These are phyloP conservation scores for Coregonus sp. DNA, from an alignment of 2,797 vertebrate species.

Conservation along the genomic window DNA sequence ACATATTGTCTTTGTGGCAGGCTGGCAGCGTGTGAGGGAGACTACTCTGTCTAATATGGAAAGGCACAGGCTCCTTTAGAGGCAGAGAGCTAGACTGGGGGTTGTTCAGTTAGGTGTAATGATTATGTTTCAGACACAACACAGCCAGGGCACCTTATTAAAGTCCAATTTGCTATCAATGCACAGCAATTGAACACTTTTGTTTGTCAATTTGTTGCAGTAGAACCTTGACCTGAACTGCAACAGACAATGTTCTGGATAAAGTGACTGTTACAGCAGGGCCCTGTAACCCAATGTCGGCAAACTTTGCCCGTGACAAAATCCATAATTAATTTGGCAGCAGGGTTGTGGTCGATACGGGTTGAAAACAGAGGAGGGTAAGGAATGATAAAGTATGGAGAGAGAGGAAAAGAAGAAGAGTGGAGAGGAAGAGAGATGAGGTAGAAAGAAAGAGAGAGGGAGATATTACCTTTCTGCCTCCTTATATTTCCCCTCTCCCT, in stretches of 20 bases:
- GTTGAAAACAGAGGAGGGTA: neutral
- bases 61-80: neutral
- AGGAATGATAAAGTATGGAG: neutral
- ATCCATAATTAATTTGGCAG: conserved; percentile 13
- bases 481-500: conserved; percentile 88
- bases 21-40: neutral
- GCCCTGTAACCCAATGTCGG: neutral
- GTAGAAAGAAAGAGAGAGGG: neutral
- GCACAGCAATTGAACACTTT: neutral
- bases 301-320: neutral
- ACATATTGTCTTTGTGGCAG: neutral
- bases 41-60: neutral
- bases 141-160: conserved; percentile 18
- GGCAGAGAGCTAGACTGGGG: neutral
- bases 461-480: conserved; percentile 91
- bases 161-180: conserved; percentile 23
- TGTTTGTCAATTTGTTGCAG: conserved; percentile 18
- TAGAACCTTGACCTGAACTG: conserved; percentile 1
- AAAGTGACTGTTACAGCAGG: conserved; percentile 6
- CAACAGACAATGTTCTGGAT: neutral
- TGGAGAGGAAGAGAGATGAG: neutral
- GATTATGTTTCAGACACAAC: no score
- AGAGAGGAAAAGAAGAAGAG: no score
- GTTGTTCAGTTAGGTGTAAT: neutral
- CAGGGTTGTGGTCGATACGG: conserved; percentile 2